Base-by-base conservation (phyloP, 2,113 vertebrate species). In the Anguilla rostrata region DNA sequence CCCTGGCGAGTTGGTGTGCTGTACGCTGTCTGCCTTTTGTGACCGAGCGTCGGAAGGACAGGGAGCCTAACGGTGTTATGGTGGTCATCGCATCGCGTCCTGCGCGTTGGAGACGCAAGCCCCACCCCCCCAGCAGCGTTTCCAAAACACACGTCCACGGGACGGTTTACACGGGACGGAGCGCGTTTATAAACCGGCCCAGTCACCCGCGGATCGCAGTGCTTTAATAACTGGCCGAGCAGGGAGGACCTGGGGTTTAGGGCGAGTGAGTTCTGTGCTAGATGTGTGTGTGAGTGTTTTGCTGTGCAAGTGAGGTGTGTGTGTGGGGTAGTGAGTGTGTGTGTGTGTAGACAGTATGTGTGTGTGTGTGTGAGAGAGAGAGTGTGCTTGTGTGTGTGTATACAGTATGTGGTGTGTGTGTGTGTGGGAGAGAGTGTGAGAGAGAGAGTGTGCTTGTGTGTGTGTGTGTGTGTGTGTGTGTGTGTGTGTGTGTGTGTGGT, bases 101-200 rank as follows among this genome's bases (percentile, higher is more conserved):
- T 26, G 20, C 20, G 57, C 75, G 26, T 85, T 18, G 34, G 39
- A 85, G 71, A 66, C 41, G n/a, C 26, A 20, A 40, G 20, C 20
- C 20, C 60, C 60, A 0, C 60, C 43, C 43, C n/a, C n/a, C n/a
- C n/a, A n/a, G n/a, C n/a, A n/a, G n/a, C n/a, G n/a, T n/a, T n/a
- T n/a, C n/a, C n/a, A n/a, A n/a, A n/a, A n/a, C n/a, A 92, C 90
- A 83, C 91, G 92, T 94, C 93, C 92, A 94, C 94, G 94, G 95
- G 94, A 95, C 90, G 93, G 94, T 95, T 95, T 95, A 96, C 95
- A 93, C 91, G 92, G 93, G 94, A 93, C 94, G 94, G 93, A 94
- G 93, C 91, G 91, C 95, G 94, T 95, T 95, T 95, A 94, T 94
- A 94, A 93, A 92, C 93, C 92, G 91, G 5, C 93, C 87, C 90